phyloP scores from a whole-genome alignment of 2,797 vertebrate species.

The Halcyon badia region DNA sequence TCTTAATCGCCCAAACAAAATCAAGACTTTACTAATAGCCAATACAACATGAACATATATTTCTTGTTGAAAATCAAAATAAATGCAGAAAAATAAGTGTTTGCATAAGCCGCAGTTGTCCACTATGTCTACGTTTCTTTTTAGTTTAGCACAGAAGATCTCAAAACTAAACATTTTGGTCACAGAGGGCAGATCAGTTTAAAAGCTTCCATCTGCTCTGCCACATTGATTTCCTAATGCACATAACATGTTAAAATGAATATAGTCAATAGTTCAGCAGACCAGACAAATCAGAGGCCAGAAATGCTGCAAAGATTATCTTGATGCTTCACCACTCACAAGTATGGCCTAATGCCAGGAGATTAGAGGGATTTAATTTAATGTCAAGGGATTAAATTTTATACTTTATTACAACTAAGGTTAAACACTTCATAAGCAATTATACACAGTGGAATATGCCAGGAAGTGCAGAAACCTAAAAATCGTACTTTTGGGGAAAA shows the following conservation, averaged over 20 bases:
- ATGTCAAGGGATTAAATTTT: not conserved
- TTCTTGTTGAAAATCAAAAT: not conserved
- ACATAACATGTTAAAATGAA: constrained; percentile 62
- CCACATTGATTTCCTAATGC: constrained; percentile 74
- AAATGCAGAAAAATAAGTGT: not conserved
- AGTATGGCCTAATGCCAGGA: not conserved
- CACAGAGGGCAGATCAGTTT: constrained; percentile 43
- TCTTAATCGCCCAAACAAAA: not conserved
- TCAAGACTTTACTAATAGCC: not conserved
- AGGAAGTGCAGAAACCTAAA: not conserved
- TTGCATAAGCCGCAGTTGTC: not conserved
- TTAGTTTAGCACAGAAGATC: not conserved
- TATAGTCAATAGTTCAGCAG: constrained; percentile 68
- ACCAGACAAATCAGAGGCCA: constrained; percentile 30
- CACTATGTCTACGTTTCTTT: not conserved
- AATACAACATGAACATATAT: not conserved
- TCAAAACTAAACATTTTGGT: constrained; percentile 25
- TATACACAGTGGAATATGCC: not conserved
- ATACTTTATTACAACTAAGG: not conserved
- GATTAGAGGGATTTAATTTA: constrained; percentile 16
- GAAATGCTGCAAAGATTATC: constrained; percentile 11
- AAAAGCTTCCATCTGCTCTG: constrained; percentile 60
- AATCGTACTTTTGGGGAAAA: not conserved
- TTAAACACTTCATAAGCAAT: not conserved
- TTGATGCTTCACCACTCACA: not conserved